Percentiles rank a stretch among this genome's conserved stretches.
Evolutionary conservation across 37 sponge, comb jelly and placozoan genomes (phyloP).

Genomic region (Chondrosia reniformis): DNA sequence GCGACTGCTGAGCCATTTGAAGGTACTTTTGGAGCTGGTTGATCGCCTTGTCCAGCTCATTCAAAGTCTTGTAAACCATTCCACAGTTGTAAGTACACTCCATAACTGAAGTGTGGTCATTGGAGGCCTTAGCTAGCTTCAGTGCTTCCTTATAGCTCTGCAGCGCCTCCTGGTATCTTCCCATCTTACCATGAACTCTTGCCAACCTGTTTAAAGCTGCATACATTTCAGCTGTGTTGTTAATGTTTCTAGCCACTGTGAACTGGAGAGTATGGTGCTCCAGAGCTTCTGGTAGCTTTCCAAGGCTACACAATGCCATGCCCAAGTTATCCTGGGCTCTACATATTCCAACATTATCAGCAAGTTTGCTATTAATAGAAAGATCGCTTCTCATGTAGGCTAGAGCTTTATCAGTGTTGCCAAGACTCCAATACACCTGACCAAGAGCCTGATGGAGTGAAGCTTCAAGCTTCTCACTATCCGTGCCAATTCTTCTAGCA

Average conservation of each 20-base stretch:
- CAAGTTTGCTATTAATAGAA: constrained; percentile 54
- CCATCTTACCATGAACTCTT: constrained; percentile 51
- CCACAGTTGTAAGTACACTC: constrained; percentile 44
- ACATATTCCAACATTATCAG: constrained; percentile 66
- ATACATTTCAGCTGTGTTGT: constrained; percentile 52
- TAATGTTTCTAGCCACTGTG: constrained; percentile 34
- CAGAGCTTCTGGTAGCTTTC: constrained; percentile 61
- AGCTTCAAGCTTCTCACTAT: constrained; percentile 82
- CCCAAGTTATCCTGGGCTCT: constrained; percentile 75
- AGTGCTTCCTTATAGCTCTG: constrained; percentile 75
- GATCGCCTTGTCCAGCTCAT: constrained; percentile 76
- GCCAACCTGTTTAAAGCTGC: constrained; percentile 75
- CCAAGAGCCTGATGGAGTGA: constrained; percentile 89
- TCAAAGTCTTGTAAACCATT: constrained; percentile 8
- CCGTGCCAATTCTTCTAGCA: constrained; percentile 85
- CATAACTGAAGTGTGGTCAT: constrained; percentile 40
- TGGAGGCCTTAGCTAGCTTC: constrained; percentile 41
- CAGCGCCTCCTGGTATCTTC: constrained; percentile 53
- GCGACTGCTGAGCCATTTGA: constrained; percentile 65
- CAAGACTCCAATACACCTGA: constrained; percentile 82
- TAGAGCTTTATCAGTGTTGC: constrained; percentile 62
- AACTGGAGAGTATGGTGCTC: constrained; percentile 67
- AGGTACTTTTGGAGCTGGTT: constrained; percentile 78
- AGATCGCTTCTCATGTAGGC: constrained; percentile 85
- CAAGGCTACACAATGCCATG: constrained; percentile 54